Evolutionary conservation across 2,888 invertebrate species (phyloP).

Genomic region (Sphaeridia pumilis): DNA sequence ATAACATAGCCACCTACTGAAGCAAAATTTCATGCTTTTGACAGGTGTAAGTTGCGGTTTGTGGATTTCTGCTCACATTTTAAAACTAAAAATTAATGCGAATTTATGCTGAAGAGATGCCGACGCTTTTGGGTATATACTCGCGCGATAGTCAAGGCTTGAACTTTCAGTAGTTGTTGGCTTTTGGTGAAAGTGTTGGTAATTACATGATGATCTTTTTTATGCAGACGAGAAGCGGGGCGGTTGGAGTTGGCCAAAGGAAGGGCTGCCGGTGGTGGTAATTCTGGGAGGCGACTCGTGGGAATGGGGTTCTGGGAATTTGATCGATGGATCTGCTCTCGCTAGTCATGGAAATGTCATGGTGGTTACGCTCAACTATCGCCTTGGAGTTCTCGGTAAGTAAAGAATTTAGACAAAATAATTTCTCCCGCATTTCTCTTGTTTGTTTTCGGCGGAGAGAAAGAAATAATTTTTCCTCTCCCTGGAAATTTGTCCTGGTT

Average conservation of each 20-base stretch:
- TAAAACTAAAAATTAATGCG: too few species aligned
- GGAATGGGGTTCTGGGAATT: conserved; percentile 94
- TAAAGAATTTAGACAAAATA: neutral
- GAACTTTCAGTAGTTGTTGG: too few species aligned
- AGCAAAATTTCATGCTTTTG: too few species aligned
- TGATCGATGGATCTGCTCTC: conserved; percentile 87
- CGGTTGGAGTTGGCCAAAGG: conserved; percentile 5
- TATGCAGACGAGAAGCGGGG: conserved; percentile 16
- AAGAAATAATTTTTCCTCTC: neutral
- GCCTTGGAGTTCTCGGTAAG: conserved; percentile 67
- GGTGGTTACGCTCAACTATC: conserved; percentile 71
- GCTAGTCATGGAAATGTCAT: conserved; percentile 78
- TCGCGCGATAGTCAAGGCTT: too few species aligned
- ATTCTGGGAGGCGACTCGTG: conserved; percentile 90
- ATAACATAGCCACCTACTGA: too few species aligned
- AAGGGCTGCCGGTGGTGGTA: conserved; percentile 53
- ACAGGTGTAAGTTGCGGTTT: too few species aligned
- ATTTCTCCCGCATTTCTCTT: neutral
- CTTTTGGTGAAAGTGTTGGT: too few species aligned
- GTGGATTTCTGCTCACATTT: too few species aligned
- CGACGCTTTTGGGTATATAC: too few species aligned
- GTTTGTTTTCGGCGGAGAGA: neutral
- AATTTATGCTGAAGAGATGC: too few species aligned
- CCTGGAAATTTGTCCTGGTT: neutral
- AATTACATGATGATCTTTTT: too few species aligned